A percentile compares a stretch with the other conserved stretches of the same genome.
Evolutionary conservation across 2,797 vertebrate species (phyloP).

Genomic region (Amblyraja radiata): DNA sequence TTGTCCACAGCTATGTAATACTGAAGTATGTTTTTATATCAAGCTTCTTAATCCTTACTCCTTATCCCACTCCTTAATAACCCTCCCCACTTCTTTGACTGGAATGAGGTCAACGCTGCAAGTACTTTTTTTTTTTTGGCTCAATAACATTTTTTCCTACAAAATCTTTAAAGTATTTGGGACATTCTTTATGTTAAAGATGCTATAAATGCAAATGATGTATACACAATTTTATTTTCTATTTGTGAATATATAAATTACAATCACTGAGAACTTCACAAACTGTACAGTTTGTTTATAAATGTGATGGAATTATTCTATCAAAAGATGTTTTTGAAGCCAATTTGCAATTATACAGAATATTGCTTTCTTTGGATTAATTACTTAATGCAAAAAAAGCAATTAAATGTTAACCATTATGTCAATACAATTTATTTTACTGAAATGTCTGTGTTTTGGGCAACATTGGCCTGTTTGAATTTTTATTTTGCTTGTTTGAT

Average conservation of each 20-base stretch:
- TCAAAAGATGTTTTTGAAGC: constrained; percentile 2
- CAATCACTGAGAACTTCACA: background rate
- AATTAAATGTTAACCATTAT: constrained; percentile 28
- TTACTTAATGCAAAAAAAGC: constrained; percentile 21
- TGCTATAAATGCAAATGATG: background rate
- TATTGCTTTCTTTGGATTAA: background rate
- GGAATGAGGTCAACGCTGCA: background rate
- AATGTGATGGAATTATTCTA: background rate
- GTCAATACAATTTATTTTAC: background rate
- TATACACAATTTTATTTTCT: constrained; percentile 1
- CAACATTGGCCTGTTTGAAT: constrained; percentile 12
- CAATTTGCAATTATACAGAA: background rate
- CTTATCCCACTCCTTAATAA: too few relatives aligned
- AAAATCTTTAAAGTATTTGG: background rate
- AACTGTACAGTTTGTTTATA: background rate
- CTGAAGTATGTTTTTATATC: too few relatives aligned
- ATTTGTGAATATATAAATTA: constrained; percentile 3
- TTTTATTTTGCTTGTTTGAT: constrained; percentile 32
- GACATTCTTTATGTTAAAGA: background rate
- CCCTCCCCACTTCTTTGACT: background rate
- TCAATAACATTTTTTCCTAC: background rate
- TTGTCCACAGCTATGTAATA: too few relatives aligned
- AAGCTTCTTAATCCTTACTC: too few relatives aligned
- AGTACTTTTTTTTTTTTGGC: background rate
- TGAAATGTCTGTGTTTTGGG: constrained; percentile 17